Base-by-base conservation (phyloP, 2,797 vertebrate species). In the Harpagifer antarcticus region DNA sequence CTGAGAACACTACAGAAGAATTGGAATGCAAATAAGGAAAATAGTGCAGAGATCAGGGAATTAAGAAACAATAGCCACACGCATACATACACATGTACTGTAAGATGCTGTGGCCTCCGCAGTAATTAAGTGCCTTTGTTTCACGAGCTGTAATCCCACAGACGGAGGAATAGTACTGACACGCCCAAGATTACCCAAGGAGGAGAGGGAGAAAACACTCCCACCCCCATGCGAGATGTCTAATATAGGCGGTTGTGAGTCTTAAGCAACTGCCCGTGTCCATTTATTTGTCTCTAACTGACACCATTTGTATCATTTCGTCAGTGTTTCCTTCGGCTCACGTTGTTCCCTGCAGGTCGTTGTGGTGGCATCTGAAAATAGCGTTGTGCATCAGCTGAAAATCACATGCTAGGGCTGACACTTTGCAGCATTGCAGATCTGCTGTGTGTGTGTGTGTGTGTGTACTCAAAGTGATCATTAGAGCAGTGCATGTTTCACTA, bases 91-190 rank as follows among this genome's bases (percentile, higher is more conserved):
- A 76, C 43, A 57, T 20, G 19, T 13, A 27, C 58, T 66, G 45
- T 61, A 74, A 72, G 66, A 73, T 56, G 58, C 56, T 79, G 81
- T 87, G 72, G 89, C 78, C 83, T 91, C 88, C 90, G 87, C 82
- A 85, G 84, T 89, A 90, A 91, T 92, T 89, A 91, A 88, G 86
- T 83, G 86, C 68, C 84, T 91, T 91, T 92, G 91, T 91, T 91
- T 89, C 82, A 56, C 76, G 78, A 67, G 83, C 80, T 72, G 78
- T 91, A 92, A 92, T 93, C 91, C 88, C 75, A 73, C 89, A 92
- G 88, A 93, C 83, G 83, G 81, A 88, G 85, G 68, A 72, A 80
- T 68, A 15, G 61, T 82, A 84, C 87, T 81, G 86, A 92, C 85
- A 84, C 47, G 76, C 86, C 86, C 70, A 74, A 89, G 90, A 93